Base-by-base conservation (phyloP, 2,888 invertebrate genomes). In the Rhaphigaster nebulosa region DNA sequence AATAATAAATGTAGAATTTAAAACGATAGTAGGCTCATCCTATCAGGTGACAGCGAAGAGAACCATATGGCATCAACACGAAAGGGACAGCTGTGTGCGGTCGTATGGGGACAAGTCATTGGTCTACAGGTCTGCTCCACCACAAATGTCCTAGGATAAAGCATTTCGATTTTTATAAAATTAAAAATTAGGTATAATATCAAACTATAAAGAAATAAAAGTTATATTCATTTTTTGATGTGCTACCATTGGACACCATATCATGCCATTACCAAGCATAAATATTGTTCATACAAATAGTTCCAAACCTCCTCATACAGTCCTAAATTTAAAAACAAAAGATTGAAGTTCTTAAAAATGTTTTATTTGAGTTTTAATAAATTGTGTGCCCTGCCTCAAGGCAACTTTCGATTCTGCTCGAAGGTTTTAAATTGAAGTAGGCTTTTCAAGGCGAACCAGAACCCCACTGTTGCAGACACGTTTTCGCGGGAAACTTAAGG, bases 381-480 rank as follows among this genome's bases (percentile, higher is more conserved):
- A 29, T 70, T 70, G 18, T 4, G 20, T 34, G 20, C 20, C 23
- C 34, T 23, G 38, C 18, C 23, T 38, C 70, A 76, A 76, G 70
- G 70, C 20, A 38, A 50, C 45, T 84, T 50, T 84, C 84, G 15
- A 45, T 38, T 45, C 80, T 18, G 45, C 84, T 23, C 15, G n/a
- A 45, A 84, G 84, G 84, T 84, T 84, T 76, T 45, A 84, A 84
- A 84, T 84, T n/a, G 84, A n/a, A 84, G 50, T 84, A 13, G 84
- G n/a, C 15, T 84, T 84, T 50, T 84, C 84, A 84, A 84, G 84
- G 84, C 84, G 84, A 84, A 84, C 84, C 26, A 84, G n/a, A 50
- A 23, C 15, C 84, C 84, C 45, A 45, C 45, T 5, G 45, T 84
- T n/a, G 84, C 84, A 84, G 45, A 84, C 84, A 84, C 45, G 84